Conservation (phyloP, 1,140 invertebrate species). For the Heliothis virescens region DNA sequence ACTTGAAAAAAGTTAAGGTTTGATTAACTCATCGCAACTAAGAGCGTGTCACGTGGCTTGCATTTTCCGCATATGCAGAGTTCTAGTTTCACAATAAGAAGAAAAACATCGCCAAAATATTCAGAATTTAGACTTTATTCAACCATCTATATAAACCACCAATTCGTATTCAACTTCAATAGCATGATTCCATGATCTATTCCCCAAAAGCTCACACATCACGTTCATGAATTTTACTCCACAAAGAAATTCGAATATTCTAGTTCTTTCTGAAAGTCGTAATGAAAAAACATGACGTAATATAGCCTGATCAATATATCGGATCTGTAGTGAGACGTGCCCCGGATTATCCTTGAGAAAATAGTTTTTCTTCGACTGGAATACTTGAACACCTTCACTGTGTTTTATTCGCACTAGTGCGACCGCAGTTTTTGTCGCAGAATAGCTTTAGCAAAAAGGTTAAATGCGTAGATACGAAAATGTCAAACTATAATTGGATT, state of each 20-base stretch:
- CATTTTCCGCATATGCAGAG: too few species aligned
- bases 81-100: too few species aligned
- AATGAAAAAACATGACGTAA: conserved; percentile 35
- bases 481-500: too few species aligned
- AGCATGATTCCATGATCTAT: conserved; percentile 15
- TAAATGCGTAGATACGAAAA: too few species aligned
- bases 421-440: not conserved
- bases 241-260: not conserved
- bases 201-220: not conserved
- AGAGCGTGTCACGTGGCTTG: too few species aligned
- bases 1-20: too few species aligned
- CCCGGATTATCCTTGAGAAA: conserved; percentile 9
- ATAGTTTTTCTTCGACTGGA: conserved; percentile 25
- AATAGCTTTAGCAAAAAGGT: too few species aligned
- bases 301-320: conserved; percentile 31
- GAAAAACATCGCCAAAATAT: too few species aligned
- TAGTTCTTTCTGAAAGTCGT: not conserved
- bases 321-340: conserved; percentile 2
- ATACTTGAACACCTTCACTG: not conserved
- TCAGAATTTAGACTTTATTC: not conserved
- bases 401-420: not conserved
- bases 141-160: not conserved
- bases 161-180: not conserved
- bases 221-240: conserved; percentile 22
- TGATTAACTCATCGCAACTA: too few species aligned